Percentiles rank a stretch among this genome's conserved stretches.
phyloP scores from a whole-genome alignment of 2,113 vertebrate species.

The Ariopsis seemanni region DNA sequence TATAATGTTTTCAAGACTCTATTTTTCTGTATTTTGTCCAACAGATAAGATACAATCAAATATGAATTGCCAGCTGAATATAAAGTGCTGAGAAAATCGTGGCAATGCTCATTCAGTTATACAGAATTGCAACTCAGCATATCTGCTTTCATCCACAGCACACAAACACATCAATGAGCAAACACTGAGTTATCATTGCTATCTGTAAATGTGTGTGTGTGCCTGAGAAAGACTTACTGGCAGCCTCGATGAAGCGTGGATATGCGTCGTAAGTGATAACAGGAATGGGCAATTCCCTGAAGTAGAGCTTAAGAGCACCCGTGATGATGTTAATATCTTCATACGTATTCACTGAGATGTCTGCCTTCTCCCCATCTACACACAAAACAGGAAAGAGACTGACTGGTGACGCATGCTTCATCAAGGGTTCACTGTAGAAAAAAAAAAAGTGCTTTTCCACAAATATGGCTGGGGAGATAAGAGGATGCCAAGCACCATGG shows the following conservation, averaged over 20 bases:
- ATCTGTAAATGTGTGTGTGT: slow-evolving; percentile 7
- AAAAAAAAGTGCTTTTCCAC: neutral
- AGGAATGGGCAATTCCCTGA: slow-evolving; percentile 98
- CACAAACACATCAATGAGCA: neutral
- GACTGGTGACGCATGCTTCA: neutral
- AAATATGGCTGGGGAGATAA: slow-evolving; percentile 32
- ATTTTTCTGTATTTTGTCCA: neutral
- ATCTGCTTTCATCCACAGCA: neutral
- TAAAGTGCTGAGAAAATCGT: neutral
- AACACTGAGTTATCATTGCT: neutral
- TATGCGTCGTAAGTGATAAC: slow-evolving; percentile 97
- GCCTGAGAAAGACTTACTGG: slow-evolving; percentile 79
- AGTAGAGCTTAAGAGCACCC: slow-evolving; percentile 97
- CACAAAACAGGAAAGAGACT: slow-evolving; percentile 33
- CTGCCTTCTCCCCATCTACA: slow-evolving; percentile 95
- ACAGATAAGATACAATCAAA: neutral
- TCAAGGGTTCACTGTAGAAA: slow-evolving; percentile 4
- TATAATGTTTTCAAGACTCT: neutral
- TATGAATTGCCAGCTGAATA: neutral
- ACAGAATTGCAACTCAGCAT: slow-evolving; percentile 12
- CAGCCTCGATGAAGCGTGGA: slow-evolving; percentile 94
- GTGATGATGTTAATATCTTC: slow-evolving; percentile 99
- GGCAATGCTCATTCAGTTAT: neutral
- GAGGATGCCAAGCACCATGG: slow-evolving; percentile 10
- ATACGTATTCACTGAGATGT: slow-evolving; percentile 94